These are phyloP conservation scores for Pseudochromis fuscus DNA, from an alignment of 2,797 vertebrate species.

Conservation along the genomic window DNA sequence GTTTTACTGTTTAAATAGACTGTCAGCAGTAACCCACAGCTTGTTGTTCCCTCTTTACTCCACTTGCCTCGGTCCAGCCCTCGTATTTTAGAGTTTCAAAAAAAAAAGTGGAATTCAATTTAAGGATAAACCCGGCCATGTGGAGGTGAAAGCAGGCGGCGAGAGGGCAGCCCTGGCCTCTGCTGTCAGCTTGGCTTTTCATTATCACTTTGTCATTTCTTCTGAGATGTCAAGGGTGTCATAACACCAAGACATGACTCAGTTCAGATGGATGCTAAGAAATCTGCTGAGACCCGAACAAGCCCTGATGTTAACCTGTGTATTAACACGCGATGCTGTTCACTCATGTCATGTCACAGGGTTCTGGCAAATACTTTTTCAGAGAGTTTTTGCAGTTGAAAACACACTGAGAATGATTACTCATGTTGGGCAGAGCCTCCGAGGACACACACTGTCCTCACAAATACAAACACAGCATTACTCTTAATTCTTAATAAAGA, in stretches of 20 bases:
- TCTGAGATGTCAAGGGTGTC: conserved; percentile 59
- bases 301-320: conserved; percentile 28
- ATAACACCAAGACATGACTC: conserved; percentile 53
- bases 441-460: neutral
- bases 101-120: conserved; percentile 44
- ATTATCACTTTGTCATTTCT: conserved; percentile 63
- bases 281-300: conserved; percentile 36
- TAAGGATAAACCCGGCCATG: conserved; percentile 37
- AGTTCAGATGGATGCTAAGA: conserved; percentile 43
- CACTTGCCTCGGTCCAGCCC: conserved; percentile 13
- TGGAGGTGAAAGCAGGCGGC: conserved; percentile 49
- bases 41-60: conserved; percentile 20
- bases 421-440: neutral
- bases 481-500: neutral
- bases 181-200: conserved; percentile 67
- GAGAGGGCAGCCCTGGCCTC: conserved; percentile 43
- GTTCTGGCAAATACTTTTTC: neutral
- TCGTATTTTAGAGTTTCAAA: conserved; percentile 29
- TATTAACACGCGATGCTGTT: neutral
- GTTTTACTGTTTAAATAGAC: conserved; percentile 14
- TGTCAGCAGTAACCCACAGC: neutral
- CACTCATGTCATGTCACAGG: neutral
- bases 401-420: neutral
- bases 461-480: neutral
- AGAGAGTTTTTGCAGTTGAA: neutral